Evolutionary conservation across 1,140 invertebrate genomes (phyloP).

Genomic region (Subanguina moxae): DNA sequence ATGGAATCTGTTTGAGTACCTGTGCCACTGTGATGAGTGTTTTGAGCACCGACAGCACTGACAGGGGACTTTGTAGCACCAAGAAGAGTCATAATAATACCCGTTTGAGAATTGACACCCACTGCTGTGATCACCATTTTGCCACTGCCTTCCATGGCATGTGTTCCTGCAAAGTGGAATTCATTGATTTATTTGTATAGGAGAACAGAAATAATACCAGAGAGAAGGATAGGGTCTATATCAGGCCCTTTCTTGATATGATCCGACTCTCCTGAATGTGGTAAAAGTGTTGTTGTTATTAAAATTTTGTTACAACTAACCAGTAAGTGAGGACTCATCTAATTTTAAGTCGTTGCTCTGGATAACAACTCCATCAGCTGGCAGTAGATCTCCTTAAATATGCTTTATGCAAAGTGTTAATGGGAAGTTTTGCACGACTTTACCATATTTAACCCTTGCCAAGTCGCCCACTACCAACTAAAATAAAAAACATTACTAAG

Average conservation of each 20-base stretch:
- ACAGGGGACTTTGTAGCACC: constrained; percentile 18
- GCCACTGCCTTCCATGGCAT: constrained; percentile 59
- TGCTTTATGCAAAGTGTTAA: too few relatives aligned
- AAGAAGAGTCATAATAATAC: constrained; percentile 25
- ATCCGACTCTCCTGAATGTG: constrained; percentile 75
- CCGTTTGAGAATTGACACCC: constrained; percentile 59
- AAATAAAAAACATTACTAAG: background rate
- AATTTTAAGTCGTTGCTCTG: constrained; percentile 98
- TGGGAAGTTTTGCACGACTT: too few relatives aligned
- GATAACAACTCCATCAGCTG: constrained; percentile 92
- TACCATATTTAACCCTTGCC: constrained; percentile 68
- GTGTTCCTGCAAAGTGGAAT: constrained; percentile 27
- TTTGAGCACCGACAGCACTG: background rate
- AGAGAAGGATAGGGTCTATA: constrained; percentile 56
- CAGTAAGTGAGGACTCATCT: constrained; percentile 95
- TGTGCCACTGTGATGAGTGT: constrained; percentile 12
- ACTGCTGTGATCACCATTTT: constrained; percentile 58
- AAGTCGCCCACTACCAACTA: constrained; percentile 98
- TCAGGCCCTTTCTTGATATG: constrained; percentile 87
- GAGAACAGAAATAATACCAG: constrained; percentile 32
- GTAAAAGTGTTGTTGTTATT: too few relatives aligned
- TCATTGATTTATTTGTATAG: constrained; percentile 47
- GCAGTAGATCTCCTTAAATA: constrained; percentile 74
- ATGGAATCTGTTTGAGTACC: background rate
- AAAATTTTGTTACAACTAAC: constrained; percentile 57